Percentiles rank a stretch among this genome's conserved stretches.
These are phyloP conservation scores for Sitobion miscanthi DNA, from an alignment of 1,140 invertebrate genomes.

Conservation along the genomic window DNA sequence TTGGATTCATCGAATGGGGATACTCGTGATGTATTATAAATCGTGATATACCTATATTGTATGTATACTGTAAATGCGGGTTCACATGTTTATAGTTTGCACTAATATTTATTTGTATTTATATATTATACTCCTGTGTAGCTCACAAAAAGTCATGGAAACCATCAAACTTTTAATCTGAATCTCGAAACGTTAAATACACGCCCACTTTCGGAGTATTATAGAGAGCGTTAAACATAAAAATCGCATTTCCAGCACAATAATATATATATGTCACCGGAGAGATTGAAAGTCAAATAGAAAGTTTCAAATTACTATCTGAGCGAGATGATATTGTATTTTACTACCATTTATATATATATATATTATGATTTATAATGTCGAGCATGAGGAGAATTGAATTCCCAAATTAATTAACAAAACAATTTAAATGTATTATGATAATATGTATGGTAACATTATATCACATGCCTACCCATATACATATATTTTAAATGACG, in stretches of 20 bases:
- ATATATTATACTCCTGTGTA: neutral
- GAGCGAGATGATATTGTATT: neutral
- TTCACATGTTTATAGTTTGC: neutral
- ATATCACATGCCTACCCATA: no score
- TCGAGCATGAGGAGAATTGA: neutral
- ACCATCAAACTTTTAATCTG: neutral
- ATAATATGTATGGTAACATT: neutral
- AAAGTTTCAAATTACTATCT: neutral
- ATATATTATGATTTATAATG: no score
- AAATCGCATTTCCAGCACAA: neutral
- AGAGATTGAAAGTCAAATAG: neutral
- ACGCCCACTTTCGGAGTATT: neutral
- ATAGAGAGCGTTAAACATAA: neutral
- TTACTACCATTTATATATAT: neutral
- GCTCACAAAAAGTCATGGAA: neutral
- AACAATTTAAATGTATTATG: neutral
- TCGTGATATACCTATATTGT: neutral
- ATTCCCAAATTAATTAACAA: neutral
- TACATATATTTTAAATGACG: neutral
- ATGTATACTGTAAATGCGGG: neutral
- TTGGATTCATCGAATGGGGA: neutral
- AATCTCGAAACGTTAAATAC: neutral
- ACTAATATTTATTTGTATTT: neutral
- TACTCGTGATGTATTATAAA: neutral
- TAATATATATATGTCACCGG: no score